Conservation (phyloP, 2,888 invertebrate species). For the Napeogenes inachia region DNA sequence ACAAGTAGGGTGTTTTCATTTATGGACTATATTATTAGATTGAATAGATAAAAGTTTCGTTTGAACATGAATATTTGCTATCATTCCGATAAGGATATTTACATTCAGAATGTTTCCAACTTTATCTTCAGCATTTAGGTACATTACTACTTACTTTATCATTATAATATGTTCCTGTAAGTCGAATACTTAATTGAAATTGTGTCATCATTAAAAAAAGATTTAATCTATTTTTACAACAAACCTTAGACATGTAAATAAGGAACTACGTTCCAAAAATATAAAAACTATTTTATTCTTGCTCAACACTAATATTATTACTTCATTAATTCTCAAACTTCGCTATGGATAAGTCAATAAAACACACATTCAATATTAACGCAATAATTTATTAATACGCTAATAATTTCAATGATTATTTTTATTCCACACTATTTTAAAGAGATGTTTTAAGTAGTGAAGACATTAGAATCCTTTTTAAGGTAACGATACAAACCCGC, state of each 20-base stretch:
- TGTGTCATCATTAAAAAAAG: too few relatives aligned
- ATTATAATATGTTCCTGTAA: too few relatives aligned
- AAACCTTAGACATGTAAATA: too few relatives aligned
- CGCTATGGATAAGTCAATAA: slow-evolving; percentile 28
- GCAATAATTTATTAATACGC: slow-evolving; percentile 74
- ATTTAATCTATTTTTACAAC: too few relatives aligned
- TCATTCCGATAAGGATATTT: slow-evolving; percentile 7
- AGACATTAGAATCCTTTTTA: slow-evolving; percentile 50
- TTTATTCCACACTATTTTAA: slow-evolving; percentile 62
- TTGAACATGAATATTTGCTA: slow-evolving; percentile 4
- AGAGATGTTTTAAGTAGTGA: slow-evolving; percentile 64
- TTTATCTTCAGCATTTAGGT: too few relatives aligned
- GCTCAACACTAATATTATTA: too few relatives aligned
- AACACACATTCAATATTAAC: slow-evolving; percentile 43
- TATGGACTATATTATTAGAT: too few relatives aligned
- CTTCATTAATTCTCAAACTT: not conserved
- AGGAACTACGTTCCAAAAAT: too few relatives aligned
- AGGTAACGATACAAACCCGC: slow-evolving; percentile 19
- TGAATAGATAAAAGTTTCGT: slow-evolving; percentile 3
- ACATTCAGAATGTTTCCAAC: slow-evolving; percentile 9
- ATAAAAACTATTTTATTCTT: too few relatives aligned
- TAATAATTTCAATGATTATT: slow-evolving; percentile 72
- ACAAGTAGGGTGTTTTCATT: too few relatives aligned
- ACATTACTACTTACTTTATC: too few relatives aligned
- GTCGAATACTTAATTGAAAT: too few relatives aligned